Base-by-base conservation (phyloP, 2,888 invertebrate genomes). In the Cetonia aurata region DNA sequence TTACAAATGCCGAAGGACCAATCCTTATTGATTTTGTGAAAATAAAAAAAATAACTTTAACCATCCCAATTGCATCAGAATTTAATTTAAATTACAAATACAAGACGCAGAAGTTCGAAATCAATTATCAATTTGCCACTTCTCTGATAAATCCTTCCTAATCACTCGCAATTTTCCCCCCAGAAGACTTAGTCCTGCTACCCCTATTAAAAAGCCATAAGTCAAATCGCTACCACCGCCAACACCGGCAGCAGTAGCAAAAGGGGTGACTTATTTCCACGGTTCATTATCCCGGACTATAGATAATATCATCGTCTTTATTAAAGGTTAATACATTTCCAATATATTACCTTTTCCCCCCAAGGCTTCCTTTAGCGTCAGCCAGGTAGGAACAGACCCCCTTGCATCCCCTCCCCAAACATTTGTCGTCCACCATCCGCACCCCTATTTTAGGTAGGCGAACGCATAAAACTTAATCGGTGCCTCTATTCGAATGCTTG, bases 341-440 rank as follows among this genome's bases (percentile, higher is more conserved):
- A 50, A 67, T 67, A 67, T 56, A 67, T 67, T 73, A 76, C 57
- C 10, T 77, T 75, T 69, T 25, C 69, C 70, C 62, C 70, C 68
- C 71, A 53, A 31, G n/a, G 53, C 53, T 60, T 62, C 67, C 12
- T n/a, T 25, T 12, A 15, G 15, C 48, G 25, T 33, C 31, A 25
- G 10, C 12, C 13, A 59, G 59, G 44, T 59, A 59, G 44, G 19
- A 19, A n/a, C 17, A 9, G 9, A 8, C 17, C 13, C 19, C 33
- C 48, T 13, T 4, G 25, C 4, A 25, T 4, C 25, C 3, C 46
- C 46, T 59, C 60, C 60, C 25, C 48, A n/a, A n/a, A n/a, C n/a
- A n/a, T n/a, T n/a, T 15, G 31, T 19, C 25, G 3, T 59, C 44
- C 25, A 19, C 44, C 44, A 56, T 1, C 33, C 15, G 12, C 12